Conservation (phyloP, 1,140 invertebrate genomes). For the Zaprionus nigranus region DNA sequence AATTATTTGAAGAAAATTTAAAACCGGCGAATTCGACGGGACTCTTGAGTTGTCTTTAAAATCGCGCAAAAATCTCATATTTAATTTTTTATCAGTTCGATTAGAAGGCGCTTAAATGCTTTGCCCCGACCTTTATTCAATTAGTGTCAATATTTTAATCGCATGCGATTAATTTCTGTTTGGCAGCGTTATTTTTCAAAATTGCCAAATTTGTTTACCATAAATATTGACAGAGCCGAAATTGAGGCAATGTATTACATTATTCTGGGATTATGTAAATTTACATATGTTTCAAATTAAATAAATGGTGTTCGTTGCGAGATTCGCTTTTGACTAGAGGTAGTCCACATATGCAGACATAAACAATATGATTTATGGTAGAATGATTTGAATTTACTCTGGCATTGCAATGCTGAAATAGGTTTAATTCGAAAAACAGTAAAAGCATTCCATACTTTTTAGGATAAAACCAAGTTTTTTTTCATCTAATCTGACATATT, state of each 20-base stretch:
- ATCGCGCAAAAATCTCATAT: constrained; percentile 38
- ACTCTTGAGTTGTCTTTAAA: constrained; percentile 45
- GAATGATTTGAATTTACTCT: too few relatives aligned
- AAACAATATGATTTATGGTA: too few relatives aligned
- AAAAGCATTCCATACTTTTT: neutral
- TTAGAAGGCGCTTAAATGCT: constrained; percentile 28
- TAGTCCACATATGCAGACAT: too few relatives aligned
- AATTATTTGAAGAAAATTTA: constrained; percentile 59
- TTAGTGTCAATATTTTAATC: constrained; percentile 74
- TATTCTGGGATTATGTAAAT: constrained; percentile 14
- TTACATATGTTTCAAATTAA: constrained; percentile 2
- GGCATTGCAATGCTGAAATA: too few relatives aligned
- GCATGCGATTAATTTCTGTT: constrained; percentile 65
- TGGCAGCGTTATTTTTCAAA: constrained; percentile 43
- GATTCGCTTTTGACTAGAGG: neutral
- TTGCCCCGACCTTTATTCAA: constrained; percentile 49
- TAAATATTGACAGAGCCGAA: constrained; percentile 53
- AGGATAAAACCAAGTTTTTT: neutral
- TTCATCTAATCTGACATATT: neutral
- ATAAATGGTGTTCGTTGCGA: neutral
- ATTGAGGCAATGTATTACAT: constrained; percentile 38
- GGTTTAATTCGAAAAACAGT: neutral
- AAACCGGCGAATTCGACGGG: constrained; percentile 12
- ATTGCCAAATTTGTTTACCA: constrained; percentile 36
- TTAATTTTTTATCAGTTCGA: constrained; percentile 56